Conservation (phyloP, 2,888 invertebrate species). For the Oligia strigilis region DNA sequence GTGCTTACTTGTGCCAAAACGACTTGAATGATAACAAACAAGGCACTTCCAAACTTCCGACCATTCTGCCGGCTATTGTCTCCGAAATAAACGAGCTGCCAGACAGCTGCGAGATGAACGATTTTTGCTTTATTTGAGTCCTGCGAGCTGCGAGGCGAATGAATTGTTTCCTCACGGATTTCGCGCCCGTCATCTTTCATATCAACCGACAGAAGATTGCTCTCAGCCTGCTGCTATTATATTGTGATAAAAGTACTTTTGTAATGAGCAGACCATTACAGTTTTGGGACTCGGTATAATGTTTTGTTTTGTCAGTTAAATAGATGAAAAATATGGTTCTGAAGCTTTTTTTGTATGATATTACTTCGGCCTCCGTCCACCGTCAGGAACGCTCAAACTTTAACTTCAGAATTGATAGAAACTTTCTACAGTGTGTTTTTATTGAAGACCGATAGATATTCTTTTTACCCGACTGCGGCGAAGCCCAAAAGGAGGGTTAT, state of each 20-base stretch:
- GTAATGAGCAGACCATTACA: not conserved
- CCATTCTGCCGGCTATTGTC: constrained; percentile 45
- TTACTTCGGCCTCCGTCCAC: not conserved
- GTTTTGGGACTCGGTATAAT: constrained; percentile 2
- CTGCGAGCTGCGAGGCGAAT: constrained; percentile 52
- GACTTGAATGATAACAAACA: constrained; percentile 21
- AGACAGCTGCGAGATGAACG: constrained; percentile 47
- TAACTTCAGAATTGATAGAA: not conserved
- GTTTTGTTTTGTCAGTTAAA: not conserved
- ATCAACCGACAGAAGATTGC: constrained; percentile 23
- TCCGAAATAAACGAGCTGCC: constrained; percentile 60
- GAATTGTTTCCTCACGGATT: constrained; percentile 51
- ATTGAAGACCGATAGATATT: not conserved
- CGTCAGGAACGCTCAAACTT: not conserved
- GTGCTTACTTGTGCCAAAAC: constrained; percentile 4
- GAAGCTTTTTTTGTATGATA: not conserved
- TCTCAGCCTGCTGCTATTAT: constrained; percentile 26
- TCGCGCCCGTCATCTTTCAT: constrained; percentile 55
- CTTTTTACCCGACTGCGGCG: too few relatives aligned
- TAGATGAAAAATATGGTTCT: not conserved
- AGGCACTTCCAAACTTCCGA: constrained; percentile 12
- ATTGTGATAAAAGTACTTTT: constrained; percentile 2
- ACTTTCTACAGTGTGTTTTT: not conserved
- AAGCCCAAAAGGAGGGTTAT: too few relatives aligned
- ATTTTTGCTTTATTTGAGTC: constrained; percentile 56